A percentile compares a stretch with the other conserved stretches of the same genome.
Conservation (phyloP, 2,113 vertebrate genomes). For the Oncorhynchus keta region DNA sequence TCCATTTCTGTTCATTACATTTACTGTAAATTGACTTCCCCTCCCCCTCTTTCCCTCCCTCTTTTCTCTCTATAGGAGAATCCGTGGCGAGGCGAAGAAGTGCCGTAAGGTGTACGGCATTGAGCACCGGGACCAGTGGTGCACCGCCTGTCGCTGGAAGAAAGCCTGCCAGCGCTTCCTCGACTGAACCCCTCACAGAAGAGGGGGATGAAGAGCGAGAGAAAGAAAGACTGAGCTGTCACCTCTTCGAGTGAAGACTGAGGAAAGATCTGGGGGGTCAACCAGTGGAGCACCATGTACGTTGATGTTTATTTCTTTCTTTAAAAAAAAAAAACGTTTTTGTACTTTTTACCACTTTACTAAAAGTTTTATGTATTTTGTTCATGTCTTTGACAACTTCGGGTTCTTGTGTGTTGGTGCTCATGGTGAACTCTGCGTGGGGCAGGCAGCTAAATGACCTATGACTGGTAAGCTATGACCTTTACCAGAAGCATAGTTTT, state of each 20-base stretch:
- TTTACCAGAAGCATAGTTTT: background rate
- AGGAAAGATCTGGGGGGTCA: background rate
- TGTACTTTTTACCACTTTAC: conserved; percentile 15
- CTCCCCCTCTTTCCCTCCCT: background rate
- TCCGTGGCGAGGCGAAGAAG: conserved; percentile 89
- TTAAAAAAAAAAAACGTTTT: background rate
- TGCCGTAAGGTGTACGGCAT: conserved; percentile 90
- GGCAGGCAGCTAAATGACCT: conserved; percentile 2
- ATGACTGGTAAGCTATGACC: conserved; percentile 3
- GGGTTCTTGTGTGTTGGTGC: background rate
- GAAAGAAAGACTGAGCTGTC: background rate
- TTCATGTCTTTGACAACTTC: background rate
- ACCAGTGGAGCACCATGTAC: background rate
- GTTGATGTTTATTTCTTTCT: conserved; percentile 2
- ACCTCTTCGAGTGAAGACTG: background rate
- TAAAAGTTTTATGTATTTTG: conserved; percentile 15
- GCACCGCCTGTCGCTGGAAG: conserved; percentile 88
- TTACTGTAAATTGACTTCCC: too few species aligned
- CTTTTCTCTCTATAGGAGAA: conserved; percentile 71
- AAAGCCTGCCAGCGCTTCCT: conserved; percentile 87
- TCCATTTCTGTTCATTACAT: too few species aligned
- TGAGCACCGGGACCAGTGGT: conserved; percentile 87
- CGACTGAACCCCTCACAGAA: conserved; percentile 66
- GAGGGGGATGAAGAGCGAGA: background rate
- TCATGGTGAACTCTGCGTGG: background rate